Percentiles rank a stretch among this genome's conserved stretches.
phyloP scores from a whole-genome alignment of 2,888 invertebrate species.

The Lasioglossum villosulum region DNA sequence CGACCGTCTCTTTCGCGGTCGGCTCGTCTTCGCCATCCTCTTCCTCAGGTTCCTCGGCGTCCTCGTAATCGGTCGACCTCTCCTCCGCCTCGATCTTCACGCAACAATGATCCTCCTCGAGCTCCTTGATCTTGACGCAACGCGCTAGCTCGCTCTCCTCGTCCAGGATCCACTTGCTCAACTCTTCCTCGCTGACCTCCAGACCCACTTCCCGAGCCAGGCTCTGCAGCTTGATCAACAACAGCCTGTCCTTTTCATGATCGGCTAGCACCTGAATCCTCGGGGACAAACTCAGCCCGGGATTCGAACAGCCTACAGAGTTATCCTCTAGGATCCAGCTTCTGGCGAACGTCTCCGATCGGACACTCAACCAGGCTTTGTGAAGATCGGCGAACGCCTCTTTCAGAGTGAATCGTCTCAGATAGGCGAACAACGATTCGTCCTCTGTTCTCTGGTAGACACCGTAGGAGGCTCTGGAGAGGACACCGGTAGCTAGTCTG shows the following conservation, averaged over 20 bases:
- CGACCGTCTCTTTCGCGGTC: slow-evolving; percentile 82
- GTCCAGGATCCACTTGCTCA: slow-evolving; percentile 78
- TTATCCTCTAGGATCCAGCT: slow-evolving; percentile 79
- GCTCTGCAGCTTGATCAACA: slow-evolving; percentile 72
- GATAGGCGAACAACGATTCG: slow-evolving; percentile 58
- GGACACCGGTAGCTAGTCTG: slow-evolving; percentile 79
- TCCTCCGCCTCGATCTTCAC: slow-evolving; percentile 70
- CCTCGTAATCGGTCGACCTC: slow-evolving; percentile 65
- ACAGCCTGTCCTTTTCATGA: slow-evolving; percentile 70
- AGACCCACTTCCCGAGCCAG: slow-evolving; percentile 77
- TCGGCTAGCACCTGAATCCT: slow-evolving; percentile 55
- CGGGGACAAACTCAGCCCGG: slow-evolving; percentile 57
- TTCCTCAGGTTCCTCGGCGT: slow-evolving; percentile 58
- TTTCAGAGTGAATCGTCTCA: slow-evolving; percentile 81
- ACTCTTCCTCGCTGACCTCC: slow-evolving; percentile 71
- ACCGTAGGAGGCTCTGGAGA: slow-evolving; percentile 70
- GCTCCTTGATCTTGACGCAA: slow-evolving; percentile 71
- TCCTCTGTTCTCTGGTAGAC: slow-evolving; percentile 45
- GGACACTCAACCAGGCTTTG: slow-evolving; percentile 84
- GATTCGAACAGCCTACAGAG: slow-evolving; percentile 8
- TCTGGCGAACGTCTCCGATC: slow-evolving; percentile 83
- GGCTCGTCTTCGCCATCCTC: slow-evolving; percentile 75
- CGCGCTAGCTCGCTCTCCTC: slow-evolving; percentile 75
- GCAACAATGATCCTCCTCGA: slow-evolving; percentile 64
- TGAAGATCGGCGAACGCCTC: slow-evolving; percentile 85